These are phyloP conservation scores for Magallana gigas DNA, from an alignment of 1,140 invertebrate genomes.

Conservation along the genomic window DNA sequence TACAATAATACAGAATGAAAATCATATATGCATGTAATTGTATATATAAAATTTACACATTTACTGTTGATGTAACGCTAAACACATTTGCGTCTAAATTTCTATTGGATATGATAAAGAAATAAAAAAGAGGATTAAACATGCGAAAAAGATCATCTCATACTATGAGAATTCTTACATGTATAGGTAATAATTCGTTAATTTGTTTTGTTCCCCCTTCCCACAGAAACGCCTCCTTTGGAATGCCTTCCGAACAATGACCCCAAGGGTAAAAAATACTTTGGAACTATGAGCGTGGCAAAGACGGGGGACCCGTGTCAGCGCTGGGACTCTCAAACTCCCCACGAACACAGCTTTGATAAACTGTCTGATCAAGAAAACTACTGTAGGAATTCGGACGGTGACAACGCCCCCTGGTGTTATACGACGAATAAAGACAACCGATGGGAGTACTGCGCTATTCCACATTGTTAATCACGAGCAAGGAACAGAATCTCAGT, in stretches of 20 bases:
- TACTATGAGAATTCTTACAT: no score
- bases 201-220: not conserved
- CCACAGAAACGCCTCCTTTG: not conserved
- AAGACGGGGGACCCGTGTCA: conserved; percentile 51
- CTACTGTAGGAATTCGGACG: conserved; percentile 47
- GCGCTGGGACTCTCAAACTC: conserved; percentile 30
- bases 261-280: not conserved
- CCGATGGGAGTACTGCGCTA: conserved; percentile 45
- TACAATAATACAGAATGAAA: no score
- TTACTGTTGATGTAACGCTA: no score
- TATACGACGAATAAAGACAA: conserved; percentile 41
- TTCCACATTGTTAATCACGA: conserved; percentile 16
- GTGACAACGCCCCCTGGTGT: conserved; percentile 39
- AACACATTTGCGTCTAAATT: no score
- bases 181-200: not conserved
- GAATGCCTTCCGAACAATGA: not conserved
- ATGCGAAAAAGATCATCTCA: no score
- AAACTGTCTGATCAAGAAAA: not conserved
- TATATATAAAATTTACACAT: no score
- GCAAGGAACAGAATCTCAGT: no score
- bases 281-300: conserved; percentile 29
- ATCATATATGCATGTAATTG: no score
- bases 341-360: conserved; percentile 39
- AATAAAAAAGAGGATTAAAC: no score
- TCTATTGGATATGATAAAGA: no score